phyloP scores from a whole-genome alignment of 2,113 vertebrate genomes.

The Scomber japonicus region DNA sequence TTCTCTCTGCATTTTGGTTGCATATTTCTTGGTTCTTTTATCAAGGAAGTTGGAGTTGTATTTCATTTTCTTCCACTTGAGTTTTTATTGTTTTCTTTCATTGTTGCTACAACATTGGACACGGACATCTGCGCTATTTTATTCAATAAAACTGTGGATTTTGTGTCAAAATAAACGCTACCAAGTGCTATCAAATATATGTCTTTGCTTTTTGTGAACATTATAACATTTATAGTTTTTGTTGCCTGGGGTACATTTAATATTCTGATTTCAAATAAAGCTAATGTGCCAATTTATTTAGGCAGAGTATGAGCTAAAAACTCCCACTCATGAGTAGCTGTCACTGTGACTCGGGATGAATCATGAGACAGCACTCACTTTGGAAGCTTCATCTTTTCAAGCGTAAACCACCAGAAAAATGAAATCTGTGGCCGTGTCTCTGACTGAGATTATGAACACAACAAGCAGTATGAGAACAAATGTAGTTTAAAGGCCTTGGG shows the following conservation, averaged over 20 bases:
- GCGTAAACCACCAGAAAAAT: not conserved
- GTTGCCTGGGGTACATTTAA: not conserved
- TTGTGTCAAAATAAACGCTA: slow-evolving; percentile 81
- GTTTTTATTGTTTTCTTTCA: slow-evolving; percentile 25
- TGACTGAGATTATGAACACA: not conserved
- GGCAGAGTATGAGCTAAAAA: slow-evolving; percentile 24
- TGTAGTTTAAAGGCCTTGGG: not conserved
- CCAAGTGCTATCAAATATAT: slow-evolving; percentile 46
- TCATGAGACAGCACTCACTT: slow-evolving; percentile 23
- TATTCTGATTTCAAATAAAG: slow-evolving; percentile 25
- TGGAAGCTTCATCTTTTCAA: slow-evolving; percentile 26
- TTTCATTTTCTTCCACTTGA: slow-evolving; percentile 45
- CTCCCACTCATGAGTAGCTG: slow-evolving; percentile 47
- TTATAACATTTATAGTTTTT: not conserved
- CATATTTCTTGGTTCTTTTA: slow-evolving; percentile 52
- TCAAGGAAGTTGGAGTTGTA: slow-evolving; percentile 18
- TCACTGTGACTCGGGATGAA: slow-evolving; percentile 44
- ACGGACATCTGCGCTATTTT: slow-evolving; percentile 54
- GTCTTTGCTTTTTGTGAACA: slow-evolving; percentile 18
- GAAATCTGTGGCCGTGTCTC: slow-evolving; percentile 1
- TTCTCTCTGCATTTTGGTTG: slow-evolving; percentile 32
- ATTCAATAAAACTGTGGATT: slow-evolving; percentile 73
- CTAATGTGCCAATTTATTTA: not conserved
- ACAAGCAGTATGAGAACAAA: not conserved
- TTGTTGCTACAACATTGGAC: slow-evolving; percentile 37